Evolutionary conservation across 2,888 invertebrate species (phyloP), one percentile per base, ranked within the genome.

Genomic region (Plebejus argus): DNA sequence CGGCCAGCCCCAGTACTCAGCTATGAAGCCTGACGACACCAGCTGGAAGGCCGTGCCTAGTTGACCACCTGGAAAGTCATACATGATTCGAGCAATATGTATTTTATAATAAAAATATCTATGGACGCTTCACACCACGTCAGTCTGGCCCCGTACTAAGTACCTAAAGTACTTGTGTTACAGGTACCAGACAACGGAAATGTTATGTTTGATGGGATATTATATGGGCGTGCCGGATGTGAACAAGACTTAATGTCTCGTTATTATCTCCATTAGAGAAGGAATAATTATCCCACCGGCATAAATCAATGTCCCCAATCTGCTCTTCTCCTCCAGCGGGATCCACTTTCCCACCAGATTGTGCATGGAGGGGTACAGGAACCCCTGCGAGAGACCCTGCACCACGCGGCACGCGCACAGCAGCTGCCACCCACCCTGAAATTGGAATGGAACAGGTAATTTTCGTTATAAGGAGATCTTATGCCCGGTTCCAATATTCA

Each of bases 321-420:
- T 85, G 70, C 94, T 93, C 80, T 95, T 93, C 82, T 96, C 96
- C 49, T 91, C 86, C 0, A 94, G 84, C 0, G 95, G 95, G 1
- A 91, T 96, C 97, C 97, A 97, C 86, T 96, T 96, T 1, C 97
- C 95, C 74, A 97, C 88, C 3, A 96, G 90, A 8, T 96, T 96
- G 82, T 97, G 97, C 7, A 95, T 88, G 10, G 95, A 95, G 0
- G 97, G 97, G 83, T 95, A 95, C 12, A 97, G 90, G 78, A 96
- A 95, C 0, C 96, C 96, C 90, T 97, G 97, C 0, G 95, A 91
- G 6, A 98, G 89, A 0, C 98, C 98, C 87, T 97, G 96, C 0
- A 96, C 81, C 0, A 97, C 95, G 70, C 98, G 95, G 78, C 96
- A 95, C 0, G 91, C 94, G 83, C 97, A 96, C 0, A 97, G 93